These are phyloP conservation scores for Seladonia tumulorum DNA, from an alignment of 2,888 invertebrate species.

Conservation along the genomic window DNA sequence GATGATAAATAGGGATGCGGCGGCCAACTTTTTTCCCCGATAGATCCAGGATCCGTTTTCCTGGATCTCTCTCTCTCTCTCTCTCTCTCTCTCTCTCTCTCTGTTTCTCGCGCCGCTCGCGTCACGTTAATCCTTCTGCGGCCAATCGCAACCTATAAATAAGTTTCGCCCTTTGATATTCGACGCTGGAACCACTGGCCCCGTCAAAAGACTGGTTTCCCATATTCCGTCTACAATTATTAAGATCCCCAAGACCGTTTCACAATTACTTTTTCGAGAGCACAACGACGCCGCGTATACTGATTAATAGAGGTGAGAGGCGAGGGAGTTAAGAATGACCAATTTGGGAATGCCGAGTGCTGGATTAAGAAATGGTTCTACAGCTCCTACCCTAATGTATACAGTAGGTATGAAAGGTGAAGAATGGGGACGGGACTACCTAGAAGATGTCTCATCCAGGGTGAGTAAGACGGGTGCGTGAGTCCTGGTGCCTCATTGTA, in stretches of 20 bases:
- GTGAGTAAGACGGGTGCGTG: not conserved
- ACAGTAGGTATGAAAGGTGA: not conserved
- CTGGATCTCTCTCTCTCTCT: too few relatives aligned
- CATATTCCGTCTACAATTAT: not conserved
- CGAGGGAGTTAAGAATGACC: too few relatives aligned
- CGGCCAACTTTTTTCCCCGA: slow-evolving; percentile 8
- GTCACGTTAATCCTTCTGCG: slow-evolving; percentile 3
- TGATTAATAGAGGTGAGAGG: too few relatives aligned
- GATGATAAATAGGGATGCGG: slow-evolving; percentile 60
- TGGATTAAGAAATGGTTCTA: too few relatives aligned
- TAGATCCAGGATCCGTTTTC: slow-evolving; percentile 10
- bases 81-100: too few relatives aligned
- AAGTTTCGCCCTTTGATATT: not conserved
- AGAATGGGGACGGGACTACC: rapidly evolving
- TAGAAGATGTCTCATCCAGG: not conserved
- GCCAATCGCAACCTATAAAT: not conserved
- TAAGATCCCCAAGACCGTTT: too few relatives aligned
- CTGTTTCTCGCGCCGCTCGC: not conserved
- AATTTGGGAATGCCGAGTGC: too few relatives aligned
- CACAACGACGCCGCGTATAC: too few relatives aligned
- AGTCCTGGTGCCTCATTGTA: not conserved
- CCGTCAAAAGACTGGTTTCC: not conserved
- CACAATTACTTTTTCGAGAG: too few relatives aligned
- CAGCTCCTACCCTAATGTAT: not conserved
- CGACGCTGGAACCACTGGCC: not conserved